These are phyloP conservation scores for Acanthacorydalis orientalis DNA, from an alignment of 2,888 invertebrate genomes.

Conservation along the genomic window DNA sequence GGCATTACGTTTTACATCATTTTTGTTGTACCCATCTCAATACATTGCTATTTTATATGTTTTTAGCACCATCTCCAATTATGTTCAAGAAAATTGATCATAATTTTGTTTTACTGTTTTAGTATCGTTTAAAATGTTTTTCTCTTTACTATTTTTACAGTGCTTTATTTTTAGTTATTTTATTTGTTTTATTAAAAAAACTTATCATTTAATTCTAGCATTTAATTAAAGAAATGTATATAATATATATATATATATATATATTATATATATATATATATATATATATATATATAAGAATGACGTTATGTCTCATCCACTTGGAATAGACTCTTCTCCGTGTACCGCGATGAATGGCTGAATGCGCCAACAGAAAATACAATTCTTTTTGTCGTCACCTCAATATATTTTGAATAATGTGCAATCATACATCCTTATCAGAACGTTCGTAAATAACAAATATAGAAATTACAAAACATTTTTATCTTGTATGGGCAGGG, in stretches of 20 bases:
- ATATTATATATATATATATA: background rate
- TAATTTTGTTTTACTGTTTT: too few relatives aligned
- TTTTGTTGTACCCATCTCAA: too few relatives aligned
- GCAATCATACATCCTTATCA: slow-evolving; percentile 17
- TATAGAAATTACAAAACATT: slow-evolving; percentile 24
- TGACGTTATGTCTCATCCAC: background rate
- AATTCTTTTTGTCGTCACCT: slow-evolving; percentile 9
- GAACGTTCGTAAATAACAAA: slow-evolving; percentile 25
- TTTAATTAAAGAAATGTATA: too few relatives aligned
- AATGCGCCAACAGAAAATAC: slow-evolving; percentile 14
- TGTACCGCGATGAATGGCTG: slow-evolving; percentile 12
- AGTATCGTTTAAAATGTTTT: too few relatives aligned
- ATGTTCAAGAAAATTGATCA: too few relatives aligned
- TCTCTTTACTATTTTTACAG: too few relatives aligned
- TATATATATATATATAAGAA: background rate
- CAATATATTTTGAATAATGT: slow-evolving; percentile 4
- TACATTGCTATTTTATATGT: too few relatives aligned
- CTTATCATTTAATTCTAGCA: too few relatives aligned
- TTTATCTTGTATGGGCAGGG: slow-evolving; percentile 13
- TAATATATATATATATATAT: background rate
- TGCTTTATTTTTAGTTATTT: too few relatives aligned
- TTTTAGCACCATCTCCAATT: too few relatives aligned
- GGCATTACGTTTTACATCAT: too few relatives aligned
- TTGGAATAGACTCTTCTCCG: background rate
- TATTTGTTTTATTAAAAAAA: too few relatives aligned